Evolutionary conservation across 1,140 invertebrate genomes (phyloP).

Genomic region (Sycophaga agraensis): DNA sequence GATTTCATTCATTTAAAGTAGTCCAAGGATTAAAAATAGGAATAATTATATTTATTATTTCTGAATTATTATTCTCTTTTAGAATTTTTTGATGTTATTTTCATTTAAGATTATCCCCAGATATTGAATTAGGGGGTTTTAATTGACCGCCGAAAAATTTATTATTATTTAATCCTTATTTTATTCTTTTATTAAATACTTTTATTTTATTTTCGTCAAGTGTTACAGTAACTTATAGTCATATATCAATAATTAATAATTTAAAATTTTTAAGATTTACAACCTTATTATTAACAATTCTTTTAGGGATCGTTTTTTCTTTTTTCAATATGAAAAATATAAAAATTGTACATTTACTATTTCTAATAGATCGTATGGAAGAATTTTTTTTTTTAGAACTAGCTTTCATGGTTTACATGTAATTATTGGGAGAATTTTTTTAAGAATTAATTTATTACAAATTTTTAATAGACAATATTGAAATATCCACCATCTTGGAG

Average conservation of each 20-base stretch:
- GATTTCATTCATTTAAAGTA: slow-evolving; percentile 53
- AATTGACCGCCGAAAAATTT: not conserved
- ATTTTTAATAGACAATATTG: slow-evolving; percentile 60
- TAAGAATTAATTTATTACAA: slow-evolving; percentile 61
- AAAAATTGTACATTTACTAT: slow-evolving; percentile 58
- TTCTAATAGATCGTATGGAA: slow-evolving; percentile 65
- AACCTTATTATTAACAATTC: not conserved
- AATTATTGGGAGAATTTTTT: slow-evolving; percentile 62
- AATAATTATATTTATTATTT: slow-evolving; percentile 68
- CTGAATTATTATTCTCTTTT: slow-evolving; percentile 66
- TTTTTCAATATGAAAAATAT: slow-evolving; percentile 48
- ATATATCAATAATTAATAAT: not conserved
- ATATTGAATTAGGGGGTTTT: slow-evolving; percentile 61
- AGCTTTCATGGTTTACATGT: slow-evolving; percentile 75
- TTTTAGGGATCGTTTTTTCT: not conserved
- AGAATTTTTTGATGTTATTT: slow-evolving; percentile 69
- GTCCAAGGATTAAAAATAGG: slow-evolving; percentile 58
- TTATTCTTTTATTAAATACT: too few species aligned
- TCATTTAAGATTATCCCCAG: slow-evolving; percentile 63
- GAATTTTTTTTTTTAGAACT: slow-evolving; percentile 70
- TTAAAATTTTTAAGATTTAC: not conserved
- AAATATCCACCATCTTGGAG: slow-evolving; percentile 65
- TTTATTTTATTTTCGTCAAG: not conserved
- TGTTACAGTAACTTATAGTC: not conserved
- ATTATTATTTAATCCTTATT: not conserved